These are phyloP conservation scores for Malaclemys terrapin DNA, from an alignment of 2,113 vertebrate species.

Conservation along the genomic window DNA sequence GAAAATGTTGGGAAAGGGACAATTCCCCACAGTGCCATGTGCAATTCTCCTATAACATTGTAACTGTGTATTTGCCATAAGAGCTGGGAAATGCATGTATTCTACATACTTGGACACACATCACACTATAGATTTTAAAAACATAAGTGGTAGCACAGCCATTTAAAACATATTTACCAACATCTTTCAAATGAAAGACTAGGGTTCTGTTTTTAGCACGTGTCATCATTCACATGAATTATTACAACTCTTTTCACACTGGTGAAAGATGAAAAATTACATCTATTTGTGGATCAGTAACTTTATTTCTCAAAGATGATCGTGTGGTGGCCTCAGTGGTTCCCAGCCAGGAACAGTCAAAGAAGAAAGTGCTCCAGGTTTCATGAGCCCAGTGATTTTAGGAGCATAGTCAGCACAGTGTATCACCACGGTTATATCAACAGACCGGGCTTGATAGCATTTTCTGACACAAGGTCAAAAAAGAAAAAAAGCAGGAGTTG, in stretches of 20 bases:
- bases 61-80: fast-evolving
- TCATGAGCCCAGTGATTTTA: not conserved
- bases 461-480: not conserved
- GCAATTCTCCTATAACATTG: fast-evolving
- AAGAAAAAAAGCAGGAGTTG: not conserved
- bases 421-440: not conserved
- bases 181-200: not conserved
- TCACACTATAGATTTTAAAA: not conserved
- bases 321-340: not conserved
- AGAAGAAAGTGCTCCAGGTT: not conserved
- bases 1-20: not conserved
- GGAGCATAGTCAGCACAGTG: not conserved
- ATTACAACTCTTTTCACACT: not conserved
- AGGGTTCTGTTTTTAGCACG: fast-evolving
- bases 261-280: not conserved
- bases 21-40: not conserved
- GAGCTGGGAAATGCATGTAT: not conserved
- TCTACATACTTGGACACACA: fast-evolving
- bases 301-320: not conserved
- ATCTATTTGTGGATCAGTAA: fast-evolving
- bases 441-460: not conserved
- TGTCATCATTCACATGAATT: fast-evolving
- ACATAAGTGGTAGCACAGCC: fast-evolving
- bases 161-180: not conserved
- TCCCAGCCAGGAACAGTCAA: not conserved